Conservation (phyloP, 1,140 invertebrate species). For the Aphidius gifuensis region DNA sequence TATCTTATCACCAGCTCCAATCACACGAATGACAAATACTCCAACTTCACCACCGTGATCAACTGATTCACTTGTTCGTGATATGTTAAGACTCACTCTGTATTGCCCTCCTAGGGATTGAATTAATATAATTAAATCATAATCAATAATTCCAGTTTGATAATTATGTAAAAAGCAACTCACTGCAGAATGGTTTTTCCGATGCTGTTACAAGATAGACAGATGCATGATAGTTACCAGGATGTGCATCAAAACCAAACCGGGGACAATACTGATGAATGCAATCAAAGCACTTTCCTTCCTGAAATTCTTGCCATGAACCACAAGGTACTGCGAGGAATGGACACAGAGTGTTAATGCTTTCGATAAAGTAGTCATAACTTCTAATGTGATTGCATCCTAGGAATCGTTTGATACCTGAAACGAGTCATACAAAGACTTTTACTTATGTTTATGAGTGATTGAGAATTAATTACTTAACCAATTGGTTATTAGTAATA, state of each 20-base stretch:
- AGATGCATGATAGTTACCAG: slow-evolving; percentile 57
- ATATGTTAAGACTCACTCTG: slow-evolving; percentile 69
- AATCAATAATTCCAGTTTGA: background rate
- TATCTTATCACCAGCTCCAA: slow-evolving; percentile 61
- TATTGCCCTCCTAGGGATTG: slow-evolving; percentile 68
- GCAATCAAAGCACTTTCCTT: slow-evolving; percentile 73
- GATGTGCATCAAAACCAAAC: slow-evolving; percentile 65
- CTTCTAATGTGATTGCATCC: slow-evolving; percentile 84
- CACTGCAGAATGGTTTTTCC: slow-evolving; percentile 71
- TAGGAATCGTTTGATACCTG: slow-evolving; percentile 71
- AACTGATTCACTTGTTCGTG: slow-evolving; percentile 67
- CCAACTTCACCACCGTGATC: slow-evolving; percentile 77
- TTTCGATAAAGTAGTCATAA: slow-evolving; percentile 83
- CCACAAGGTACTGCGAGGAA: slow-evolving; percentile 75
- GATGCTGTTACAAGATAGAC: slow-evolving; percentile 70
- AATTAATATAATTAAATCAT: background rate
- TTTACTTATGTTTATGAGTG: no score
- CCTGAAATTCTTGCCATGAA: slow-evolving; percentile 73
- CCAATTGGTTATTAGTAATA: background rate
- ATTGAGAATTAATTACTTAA: no score
- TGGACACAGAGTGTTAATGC: slow-evolving; percentile 71
- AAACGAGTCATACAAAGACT: slow-evolving; percentile 36
- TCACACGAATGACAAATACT: slow-evolving; percentile 64
- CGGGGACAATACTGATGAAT: slow-evolving; percentile 65
- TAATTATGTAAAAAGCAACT: slow-evolving; percentile 47